A percentile compares a stretch with the other conserved stretches of the same genome.
Evolutionary conservation across 2,113 vertebrate species (phyloP).

Genomic region (Nesogale talazaci): DNA sequence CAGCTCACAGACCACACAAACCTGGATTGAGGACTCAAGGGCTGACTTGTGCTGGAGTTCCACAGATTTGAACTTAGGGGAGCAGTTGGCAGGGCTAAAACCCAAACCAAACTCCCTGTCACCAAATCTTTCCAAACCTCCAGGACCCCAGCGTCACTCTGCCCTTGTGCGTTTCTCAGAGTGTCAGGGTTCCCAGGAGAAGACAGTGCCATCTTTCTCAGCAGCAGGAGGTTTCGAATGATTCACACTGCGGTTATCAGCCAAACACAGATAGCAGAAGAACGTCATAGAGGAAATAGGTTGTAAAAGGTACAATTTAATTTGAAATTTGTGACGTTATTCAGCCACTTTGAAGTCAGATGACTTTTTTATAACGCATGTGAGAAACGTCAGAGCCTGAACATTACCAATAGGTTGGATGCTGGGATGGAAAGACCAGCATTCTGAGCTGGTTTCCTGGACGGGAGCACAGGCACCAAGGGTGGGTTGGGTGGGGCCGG

Average conservation of each 20-base stretch:
- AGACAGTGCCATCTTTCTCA: too few species aligned
- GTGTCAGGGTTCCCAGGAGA: too few species aligned
- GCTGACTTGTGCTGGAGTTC: not conserved
- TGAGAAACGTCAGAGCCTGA: not conserved
- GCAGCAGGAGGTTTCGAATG: too few species aligned
- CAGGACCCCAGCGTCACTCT: too few species aligned
- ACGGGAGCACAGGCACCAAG: slow-evolving; percentile 27
- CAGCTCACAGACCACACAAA: not conserved
- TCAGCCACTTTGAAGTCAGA: slow-evolving; percentile 13
- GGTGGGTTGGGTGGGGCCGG: slow-evolving; percentile 2
- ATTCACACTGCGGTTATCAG: too few species aligned
- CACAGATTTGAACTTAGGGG: not conserved
- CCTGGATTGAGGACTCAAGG: not conserved
- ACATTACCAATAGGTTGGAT: slow-evolving; percentile 8
- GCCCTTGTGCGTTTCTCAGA: too few species aligned
- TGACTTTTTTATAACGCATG: not conserved
- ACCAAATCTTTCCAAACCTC: too few species aligned
- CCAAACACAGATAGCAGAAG: too few species aligned
- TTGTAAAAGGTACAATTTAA: slow-evolving; percentile 24
- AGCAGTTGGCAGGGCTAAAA: not conserved
- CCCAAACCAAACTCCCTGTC: too few species aligned
- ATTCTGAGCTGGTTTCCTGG: not conserved
- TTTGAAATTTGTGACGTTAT: not conserved
- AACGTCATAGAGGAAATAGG: not conserved
- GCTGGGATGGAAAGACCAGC: not conserved